Percentiles rank a stretch among this genome's conserved stretches.
These are phyloP conservation scores for Drosophila tripunctata DNA, from an alignment of 2,888 invertebrate species.

Conservation along the genomic window DNA sequence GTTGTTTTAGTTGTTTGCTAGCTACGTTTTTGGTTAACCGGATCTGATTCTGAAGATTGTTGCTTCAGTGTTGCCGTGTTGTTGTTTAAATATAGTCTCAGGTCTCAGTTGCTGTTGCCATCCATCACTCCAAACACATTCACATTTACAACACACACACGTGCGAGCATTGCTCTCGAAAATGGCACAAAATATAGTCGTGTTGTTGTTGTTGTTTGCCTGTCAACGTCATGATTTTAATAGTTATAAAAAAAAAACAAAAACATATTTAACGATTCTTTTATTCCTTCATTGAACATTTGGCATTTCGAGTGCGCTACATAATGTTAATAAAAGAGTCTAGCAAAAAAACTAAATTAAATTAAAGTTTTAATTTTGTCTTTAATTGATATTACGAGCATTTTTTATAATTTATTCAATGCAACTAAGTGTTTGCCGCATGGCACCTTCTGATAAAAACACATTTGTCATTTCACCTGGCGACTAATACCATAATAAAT, in stretches of 20 bases:
- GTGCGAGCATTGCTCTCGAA: slow-evolving; percentile 67
- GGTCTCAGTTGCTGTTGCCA: slow-evolving; percentile 42
- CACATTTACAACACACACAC: slow-evolving; percentile 26
- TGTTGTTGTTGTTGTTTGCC: slow-evolving; percentile 31
- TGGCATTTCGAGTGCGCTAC: slow-evolving; percentile 40
- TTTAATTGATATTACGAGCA: slow-evolving; percentile 6
- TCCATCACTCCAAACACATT: slow-evolving; percentile 52
- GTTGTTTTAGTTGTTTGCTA: slow-evolving; percentile 26
- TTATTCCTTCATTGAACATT: slow-evolving; percentile 30
- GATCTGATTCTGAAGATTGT: slow-evolving; percentile 71
- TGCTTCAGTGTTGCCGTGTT: slow-evolving; percentile 41
- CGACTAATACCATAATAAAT: slow-evolving; percentile 6
- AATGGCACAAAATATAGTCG: slow-evolving; percentile 64
- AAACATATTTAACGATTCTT: slow-evolving; percentile 20
- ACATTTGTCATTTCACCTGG: slow-evolving; percentile 6
- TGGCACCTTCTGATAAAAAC: not conserved
- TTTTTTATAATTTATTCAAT: not conserved
- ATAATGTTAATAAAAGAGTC: slow-evolving; percentile 14
- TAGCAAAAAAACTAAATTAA: slow-evolving; percentile 24
- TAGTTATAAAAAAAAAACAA: slow-evolving; percentile 25
- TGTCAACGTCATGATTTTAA: slow-evolving; percentile 61
- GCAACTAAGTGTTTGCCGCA: not conserved
- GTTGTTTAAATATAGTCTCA: slow-evolving; percentile 45
- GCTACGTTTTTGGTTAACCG: slow-evolving; percentile 71
- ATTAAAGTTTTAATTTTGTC: not conserved